These are phyloP conservation scores for Sarcophaga carnaria DNA, from an alignment of 2,888 invertebrate species.

Conservation along the genomic window DNA sequence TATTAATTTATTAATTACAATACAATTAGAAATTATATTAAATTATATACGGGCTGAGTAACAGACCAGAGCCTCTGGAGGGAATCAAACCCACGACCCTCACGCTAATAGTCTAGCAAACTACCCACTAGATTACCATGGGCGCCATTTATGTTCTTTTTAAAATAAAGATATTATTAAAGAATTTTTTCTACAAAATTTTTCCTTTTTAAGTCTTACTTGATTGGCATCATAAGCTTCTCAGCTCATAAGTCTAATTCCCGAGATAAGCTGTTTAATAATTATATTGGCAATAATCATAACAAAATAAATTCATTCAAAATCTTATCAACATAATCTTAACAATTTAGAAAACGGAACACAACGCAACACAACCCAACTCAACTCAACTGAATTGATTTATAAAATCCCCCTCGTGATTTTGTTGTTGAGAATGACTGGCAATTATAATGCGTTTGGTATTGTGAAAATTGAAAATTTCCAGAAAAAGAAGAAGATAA, in stretches of 20 bases:
- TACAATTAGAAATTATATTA: too few species aligned
- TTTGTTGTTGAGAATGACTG: neutral
- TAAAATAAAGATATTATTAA: too few species aligned
- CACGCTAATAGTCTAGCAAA: too few species aligned
- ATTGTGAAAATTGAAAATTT: conserved; percentile 1
- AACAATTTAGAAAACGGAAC: neutral
- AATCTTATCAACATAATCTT: conserved; percentile 19
- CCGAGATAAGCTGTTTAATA: neutral
- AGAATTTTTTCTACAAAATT: too few species aligned
- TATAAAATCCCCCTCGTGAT: conserved; percentile 10
- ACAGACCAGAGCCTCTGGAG: too few species aligned
- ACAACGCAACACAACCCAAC: neutral
- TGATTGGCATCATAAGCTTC: neutral
- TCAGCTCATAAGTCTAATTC: neutral
- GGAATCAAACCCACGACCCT: too few species aligned
- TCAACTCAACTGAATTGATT: conserved; percentile 4
- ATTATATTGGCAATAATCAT: neutral
- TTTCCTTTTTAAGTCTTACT: neutral
- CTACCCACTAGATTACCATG: too few species aligned
- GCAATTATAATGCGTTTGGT: neutral
- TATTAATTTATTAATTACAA: too few species aligned
- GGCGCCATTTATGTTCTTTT: too few species aligned
- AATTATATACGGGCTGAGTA: too few species aligned
- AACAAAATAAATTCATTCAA: neutral
- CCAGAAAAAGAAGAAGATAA: neutral